Evolutionary conservation across 2,888 invertebrate genomes (phyloP).

Genomic region (Caenorhabditis sulstoni): DNA sequence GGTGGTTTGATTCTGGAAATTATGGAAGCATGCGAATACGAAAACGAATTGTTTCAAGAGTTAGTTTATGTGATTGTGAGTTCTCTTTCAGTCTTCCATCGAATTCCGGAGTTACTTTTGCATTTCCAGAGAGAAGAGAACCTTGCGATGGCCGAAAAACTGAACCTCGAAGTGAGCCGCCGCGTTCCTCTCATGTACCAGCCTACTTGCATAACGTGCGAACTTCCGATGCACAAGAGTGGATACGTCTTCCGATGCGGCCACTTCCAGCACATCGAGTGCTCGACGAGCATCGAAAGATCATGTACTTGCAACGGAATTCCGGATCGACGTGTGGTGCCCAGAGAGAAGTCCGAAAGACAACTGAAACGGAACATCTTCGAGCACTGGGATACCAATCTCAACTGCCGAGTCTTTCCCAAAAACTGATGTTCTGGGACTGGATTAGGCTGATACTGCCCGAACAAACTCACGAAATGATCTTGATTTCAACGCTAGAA

Average conservation of each 20-base stretch:
- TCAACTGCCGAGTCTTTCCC: conserved; percentile 45
- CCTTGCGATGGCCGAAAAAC: conserved; percentile 1
- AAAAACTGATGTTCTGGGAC: conserved; percentile 29
- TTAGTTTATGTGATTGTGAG: conserved; percentile 50
- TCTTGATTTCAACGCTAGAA: no score
- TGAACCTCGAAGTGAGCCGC: conserved; percentile 18
- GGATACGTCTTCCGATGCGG: conserved; percentile 65
- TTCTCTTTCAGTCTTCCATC: background rate
- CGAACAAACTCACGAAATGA: no score
- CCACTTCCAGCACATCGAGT: conserved; percentile 67
- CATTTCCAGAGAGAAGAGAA: conserved; percentile 50
- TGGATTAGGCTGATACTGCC: no score
- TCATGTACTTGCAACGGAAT: conserved; percentile 35
- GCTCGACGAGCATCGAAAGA: conserved; percentile 48
- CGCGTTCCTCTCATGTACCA: conserved; percentile 23
- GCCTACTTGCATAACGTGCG: conserved; percentile 51
- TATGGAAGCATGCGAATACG: conserved; percentile 53
- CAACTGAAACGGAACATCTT: conserved; percentile 40
- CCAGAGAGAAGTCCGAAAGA: conserved; percentile 24
- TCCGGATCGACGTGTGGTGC: conserved; percentile 3
- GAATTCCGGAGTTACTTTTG: background rate
- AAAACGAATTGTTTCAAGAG: conserved; percentile 36
- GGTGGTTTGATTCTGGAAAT: conserved; percentile 40
- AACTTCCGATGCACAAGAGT: conserved; percentile 44
- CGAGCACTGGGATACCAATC: conserved; percentile 41